Conservation (phyloP, 2,797 vertebrate species). For the Dromococcyx pavoninus region DNA sequence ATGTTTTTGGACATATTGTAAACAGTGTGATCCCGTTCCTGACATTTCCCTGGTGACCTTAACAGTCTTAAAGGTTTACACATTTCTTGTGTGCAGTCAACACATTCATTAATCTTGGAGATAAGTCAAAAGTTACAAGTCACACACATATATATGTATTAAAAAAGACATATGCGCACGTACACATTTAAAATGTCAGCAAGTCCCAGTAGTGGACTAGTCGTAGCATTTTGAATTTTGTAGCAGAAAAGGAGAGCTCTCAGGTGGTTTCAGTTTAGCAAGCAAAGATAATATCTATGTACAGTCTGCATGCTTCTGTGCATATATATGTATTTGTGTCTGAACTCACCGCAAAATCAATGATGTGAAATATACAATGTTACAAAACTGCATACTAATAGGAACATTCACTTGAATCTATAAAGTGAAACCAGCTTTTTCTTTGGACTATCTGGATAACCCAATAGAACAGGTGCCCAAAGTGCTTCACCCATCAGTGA, state of each 20-base stretch:
- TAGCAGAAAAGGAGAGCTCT: neutral
- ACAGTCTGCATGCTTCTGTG: neutral
- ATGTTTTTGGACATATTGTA: neutral
- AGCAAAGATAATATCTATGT: neutral
- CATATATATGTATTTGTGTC: neutral
- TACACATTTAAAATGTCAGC: neutral
- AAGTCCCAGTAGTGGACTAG: neutral
- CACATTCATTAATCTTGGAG: neutral
- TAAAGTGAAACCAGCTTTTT: neutral
- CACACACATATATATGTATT: neutral
- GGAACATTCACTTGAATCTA: neutral
- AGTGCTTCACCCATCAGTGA: neutral
- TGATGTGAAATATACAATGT: neutral
- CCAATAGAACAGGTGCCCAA: neutral
- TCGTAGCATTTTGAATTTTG: neutral
- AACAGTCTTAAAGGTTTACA: neutral
- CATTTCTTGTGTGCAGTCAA: neutral
- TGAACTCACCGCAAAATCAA: neutral
- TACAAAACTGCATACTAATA: neutral
- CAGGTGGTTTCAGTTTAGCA: neutral
- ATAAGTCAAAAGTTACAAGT: neutral
- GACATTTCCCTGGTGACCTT: neutral
- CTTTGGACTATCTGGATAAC: neutral
- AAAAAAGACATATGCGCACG: accelerated
- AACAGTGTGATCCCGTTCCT: neutral